Evolutionary conservation across 2,888 invertebrate species (phyloP), one percentile per base, ranked within the genome.

Genomic region (Phytoseiulus persimilis): DNA sequence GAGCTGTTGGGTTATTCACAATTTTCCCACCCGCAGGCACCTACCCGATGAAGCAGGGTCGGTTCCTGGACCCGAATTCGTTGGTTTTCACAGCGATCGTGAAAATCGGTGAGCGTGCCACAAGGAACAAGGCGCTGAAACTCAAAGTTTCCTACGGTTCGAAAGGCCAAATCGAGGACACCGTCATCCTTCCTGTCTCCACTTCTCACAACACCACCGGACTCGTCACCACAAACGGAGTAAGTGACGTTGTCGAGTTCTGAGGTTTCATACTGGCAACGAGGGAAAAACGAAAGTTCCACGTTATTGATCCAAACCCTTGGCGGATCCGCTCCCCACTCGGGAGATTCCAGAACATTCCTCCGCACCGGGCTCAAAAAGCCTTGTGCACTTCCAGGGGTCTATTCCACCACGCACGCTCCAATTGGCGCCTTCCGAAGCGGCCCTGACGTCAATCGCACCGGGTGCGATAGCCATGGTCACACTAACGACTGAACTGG

Each of bases 71-170:
- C n/a, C 90, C 90, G 33, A 90, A 90, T 46, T 90, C 90, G 45
- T 83, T 90, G 31, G 90, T 90, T 45, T 90, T 90, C 45, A 90
- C 45, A 23, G 89, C 90, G n/a, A 90, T 90, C 87, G 84, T 90
- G 83, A 90, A 90, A 83, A 83, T 90, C 32, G 90, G 84, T 18
- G 83, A 65, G 0, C 89, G 45, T 5, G 90, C 90, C 5, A 90
- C 83, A 23, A 18, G 89, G 14, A 90, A 90, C 31, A 90, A 90
- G 83, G 89, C 90, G 31, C 83, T 90, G 32, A 31, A 87, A 83
- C 83, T 90, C 2, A 83, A 83, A 28, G 46, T 87, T 28, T 89
- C 89, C 46, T 90, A 90, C 83, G 90, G 90, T 39, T 83, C 90
- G 14, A 90, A 84, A 33, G 84, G 46, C 83, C 83, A 83, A 45